Evolutionary conservation across 2,113 vertebrate genomes (phyloP).

Genomic region (Trematocara stigmaticum): DNA sequence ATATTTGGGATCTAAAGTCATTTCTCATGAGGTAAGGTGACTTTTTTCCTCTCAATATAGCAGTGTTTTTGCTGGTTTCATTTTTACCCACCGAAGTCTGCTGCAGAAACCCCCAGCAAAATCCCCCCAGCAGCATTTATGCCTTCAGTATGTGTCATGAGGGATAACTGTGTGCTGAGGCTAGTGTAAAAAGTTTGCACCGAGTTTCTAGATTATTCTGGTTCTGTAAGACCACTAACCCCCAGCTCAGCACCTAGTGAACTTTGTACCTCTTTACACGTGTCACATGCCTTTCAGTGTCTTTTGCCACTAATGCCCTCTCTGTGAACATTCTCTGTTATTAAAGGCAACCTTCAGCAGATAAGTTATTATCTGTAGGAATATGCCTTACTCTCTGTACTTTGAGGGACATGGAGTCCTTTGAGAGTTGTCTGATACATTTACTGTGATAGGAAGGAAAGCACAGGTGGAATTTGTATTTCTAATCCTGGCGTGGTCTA

Average conservation of each 20-base stretch:
- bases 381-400: not conserved
- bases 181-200: not conserved
- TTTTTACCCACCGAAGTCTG: not conserved
- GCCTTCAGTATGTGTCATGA: not conserved
- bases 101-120: not conserved
- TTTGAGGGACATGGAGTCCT: not conserved
- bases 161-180: not conserved
- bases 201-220: not conserved
- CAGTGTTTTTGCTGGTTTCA: not conserved
- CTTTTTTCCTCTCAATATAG: fast-evolving
- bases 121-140: not conserved
- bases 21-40: not conserved
- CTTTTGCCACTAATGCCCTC: not conserved
- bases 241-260: not conserved
- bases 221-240: not conserved
- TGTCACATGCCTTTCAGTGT: not conserved
- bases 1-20: not conserved
- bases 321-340: not conserved
- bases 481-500: not conserved
- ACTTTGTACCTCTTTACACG: not conserved
- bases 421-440: not conserved
- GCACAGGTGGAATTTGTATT: not conserved
- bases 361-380: not conserved
- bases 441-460: not conserved
- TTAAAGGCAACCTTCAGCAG: not conserved